These are phyloP conservation scores for Aleiodes sp. DNA, from an alignment of 1,140 invertebrate species.

Conservation along the genomic window DNA sequence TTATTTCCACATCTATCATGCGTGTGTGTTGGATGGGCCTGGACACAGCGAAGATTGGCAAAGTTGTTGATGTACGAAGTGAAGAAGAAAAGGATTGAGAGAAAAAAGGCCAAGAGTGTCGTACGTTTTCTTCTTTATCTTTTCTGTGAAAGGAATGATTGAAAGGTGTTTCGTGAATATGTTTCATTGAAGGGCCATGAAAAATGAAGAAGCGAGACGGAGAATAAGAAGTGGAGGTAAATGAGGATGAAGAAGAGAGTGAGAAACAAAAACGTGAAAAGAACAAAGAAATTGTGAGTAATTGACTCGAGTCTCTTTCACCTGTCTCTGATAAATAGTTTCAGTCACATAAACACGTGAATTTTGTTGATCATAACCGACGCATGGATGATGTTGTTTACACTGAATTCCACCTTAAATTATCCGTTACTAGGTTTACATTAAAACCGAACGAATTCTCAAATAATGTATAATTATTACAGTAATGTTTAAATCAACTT, in stretches of 20 bases:
- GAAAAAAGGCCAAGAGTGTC: neutral
- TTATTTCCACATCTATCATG: slow-evolving; percentile 66
- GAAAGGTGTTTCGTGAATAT: slow-evolving; percentile 12
- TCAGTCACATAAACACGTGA: neutral
- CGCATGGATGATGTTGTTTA: slow-evolving; percentile 5
- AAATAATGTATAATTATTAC: no score
- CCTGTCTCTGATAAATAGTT: slow-evolving; percentile 2
- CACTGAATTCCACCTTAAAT: slow-evolving; percentile 12
- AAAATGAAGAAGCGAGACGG: neutral
- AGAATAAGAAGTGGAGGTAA: neutral
- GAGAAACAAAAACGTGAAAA: neutral
- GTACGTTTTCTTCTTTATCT: neutral
- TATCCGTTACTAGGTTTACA: slow-evolving; percentile 12
- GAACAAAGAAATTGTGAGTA: neutral
- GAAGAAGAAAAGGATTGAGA: neutral
- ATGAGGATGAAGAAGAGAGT: neutral
- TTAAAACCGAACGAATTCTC: no score
- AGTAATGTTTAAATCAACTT: no score
- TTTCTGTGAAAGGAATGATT: slow-evolving; percentile 33
- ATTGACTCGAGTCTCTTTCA: neutral
- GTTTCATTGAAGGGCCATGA: neutral
- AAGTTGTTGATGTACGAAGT: neutral
- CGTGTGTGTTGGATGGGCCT: neutral
- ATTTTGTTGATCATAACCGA: slow-evolving; percentile 7
- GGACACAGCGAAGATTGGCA: neutral